A percentile compares a stretch with the other conserved stretches of the same genome.
Evolutionary conservation across 2,797 vertebrate genomes (phyloP).

Genomic region (Trachops cirrhosus): DNA sequence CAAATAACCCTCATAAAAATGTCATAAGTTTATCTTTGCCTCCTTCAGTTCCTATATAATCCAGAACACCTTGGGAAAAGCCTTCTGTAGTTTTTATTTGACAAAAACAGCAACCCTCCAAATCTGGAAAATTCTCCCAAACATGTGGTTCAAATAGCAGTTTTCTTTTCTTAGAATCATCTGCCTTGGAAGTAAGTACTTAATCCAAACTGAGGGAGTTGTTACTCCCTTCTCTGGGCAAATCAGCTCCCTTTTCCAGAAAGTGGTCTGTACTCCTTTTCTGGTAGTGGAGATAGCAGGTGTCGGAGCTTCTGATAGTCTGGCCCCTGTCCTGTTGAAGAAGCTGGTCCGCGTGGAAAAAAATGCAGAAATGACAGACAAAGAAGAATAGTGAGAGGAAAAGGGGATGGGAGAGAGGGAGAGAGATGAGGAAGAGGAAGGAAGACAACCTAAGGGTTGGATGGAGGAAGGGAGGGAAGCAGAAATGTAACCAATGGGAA

Average conservation of each 20-base stretch:
- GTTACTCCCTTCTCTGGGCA: background rate
- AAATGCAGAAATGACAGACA: background rate
- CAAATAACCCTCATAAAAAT: conserved; percentile 14
- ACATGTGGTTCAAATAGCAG: background rate
- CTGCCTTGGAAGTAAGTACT: background rate
- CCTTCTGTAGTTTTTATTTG: background rate
- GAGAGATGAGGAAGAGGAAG: background rate
- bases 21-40: background rate
- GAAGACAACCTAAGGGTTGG: background rate
- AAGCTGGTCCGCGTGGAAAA: background rate
- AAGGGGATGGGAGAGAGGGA: background rate
- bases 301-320: accelerated
- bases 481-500: too few relatives aligned
- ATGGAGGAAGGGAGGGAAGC: too few relatives aligned
- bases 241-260: background rate
- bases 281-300: background rate
- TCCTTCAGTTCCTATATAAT: background rate
- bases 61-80: background rate
- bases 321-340: background rate
- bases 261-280: accelerated
- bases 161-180: background rate
- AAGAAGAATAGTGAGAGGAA: background rate
- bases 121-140: background rate
- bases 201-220: background rate
- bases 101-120: background rate